These are phyloP conservation scores for Blera fallax DNA, from an alignment of 2,888 invertebrate genomes.

Conservation along the genomic window DNA sequence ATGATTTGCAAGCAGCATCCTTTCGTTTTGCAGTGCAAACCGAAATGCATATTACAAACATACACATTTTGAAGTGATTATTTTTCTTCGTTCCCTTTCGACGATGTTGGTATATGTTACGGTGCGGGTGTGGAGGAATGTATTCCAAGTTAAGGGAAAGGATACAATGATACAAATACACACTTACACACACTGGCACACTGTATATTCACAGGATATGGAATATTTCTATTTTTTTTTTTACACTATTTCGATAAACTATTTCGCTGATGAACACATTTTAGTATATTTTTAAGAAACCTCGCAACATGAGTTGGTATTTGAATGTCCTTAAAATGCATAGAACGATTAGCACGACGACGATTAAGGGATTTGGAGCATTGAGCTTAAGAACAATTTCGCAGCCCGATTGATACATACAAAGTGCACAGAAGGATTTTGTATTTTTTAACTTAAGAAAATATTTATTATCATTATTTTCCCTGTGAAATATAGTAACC, in stretches of 20 bases:
- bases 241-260: neutral
- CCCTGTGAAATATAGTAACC: slow-evolving; percentile 13
- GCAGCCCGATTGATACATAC: slow-evolving; percentile 18
- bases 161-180: too few relatives aligned
- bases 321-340: neutral
- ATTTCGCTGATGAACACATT: neutral
- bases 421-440: slow-evolving; percentile 15
- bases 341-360: neutral
- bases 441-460: neutral
- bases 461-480: slow-evolving; percentile 20
- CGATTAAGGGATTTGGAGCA: neutral
- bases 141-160: slow-evolving; percentile 43
- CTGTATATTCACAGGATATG: slow-evolving; percentile 8
- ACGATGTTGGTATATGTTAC: slow-evolving; percentile 26
- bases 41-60: slow-evolving; percentile 76
- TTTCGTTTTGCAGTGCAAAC: slow-evolving; percentile 76
- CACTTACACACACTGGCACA: slow-evolving; percentile 2
- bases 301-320: neutral
- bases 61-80: slow-evolving; percentile 74
- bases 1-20: slow-evolving; percentile 73
- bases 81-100: slow-evolving; percentile 16
- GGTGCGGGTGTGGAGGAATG: slow-evolving; percentile 25
- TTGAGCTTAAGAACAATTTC: neutral
- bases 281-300: neutral
- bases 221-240: slow-evolving; percentile 20